phyloP scores from a whole-genome alignment of 2,888 invertebrate species.

The Perdita meconis region DNA sequence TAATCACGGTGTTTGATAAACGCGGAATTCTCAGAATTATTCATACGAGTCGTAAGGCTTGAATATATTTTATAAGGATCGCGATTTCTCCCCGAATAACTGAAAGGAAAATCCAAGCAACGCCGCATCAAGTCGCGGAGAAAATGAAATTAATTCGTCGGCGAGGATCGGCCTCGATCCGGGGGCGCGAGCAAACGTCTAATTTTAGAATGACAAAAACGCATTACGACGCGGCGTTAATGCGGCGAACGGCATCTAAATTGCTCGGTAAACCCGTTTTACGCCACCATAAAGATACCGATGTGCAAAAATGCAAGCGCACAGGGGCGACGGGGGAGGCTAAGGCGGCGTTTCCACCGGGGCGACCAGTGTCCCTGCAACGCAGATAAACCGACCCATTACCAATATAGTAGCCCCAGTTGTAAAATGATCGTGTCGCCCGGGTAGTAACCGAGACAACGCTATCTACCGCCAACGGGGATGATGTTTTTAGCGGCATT shows the following conservation, averaged over 20 bases:
- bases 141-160: slow-evolving; percentile 52
- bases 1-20: too few relatives aligned
- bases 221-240: slow-evolving; percentile 46
- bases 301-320: slow-evolving; percentile 63
- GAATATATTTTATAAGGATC: too few relatives aligned
- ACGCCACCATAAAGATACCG: slow-evolving; percentile 66
- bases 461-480: slow-evolving; percentile 55
- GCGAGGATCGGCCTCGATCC: slow-evolving; percentile 1
- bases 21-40: too few relatives aligned
- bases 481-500: slow-evolving; percentile 60
- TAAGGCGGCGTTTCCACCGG: slow-evolving; percentile 41
- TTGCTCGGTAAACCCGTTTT: slow-evolving; percentile 66
- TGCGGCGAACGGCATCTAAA: slow-evolving; percentile 58
- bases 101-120: too few relatives aligned
- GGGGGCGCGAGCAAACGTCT: slow-evolving; percentile 35
- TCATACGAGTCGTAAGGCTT: too few relatives aligned
- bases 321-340: background rate
- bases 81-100: too few relatives aligned
- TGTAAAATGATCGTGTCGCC: slow-evolving; percentile 66
- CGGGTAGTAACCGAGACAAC: slow-evolving; percentile 61
- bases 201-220: slow-evolving; percentile 57
- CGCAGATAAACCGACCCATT: slow-evolving; percentile 64
- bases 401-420: slow-evolving; percentile 63
- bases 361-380: slow-evolving; percentile 35
- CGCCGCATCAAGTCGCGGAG: too few relatives aligned